These are phyloP conservation scores for Ammodytes marinus DNA, from an alignment of 2,113 vertebrate genomes.

Conservation along the genomic window DNA sequence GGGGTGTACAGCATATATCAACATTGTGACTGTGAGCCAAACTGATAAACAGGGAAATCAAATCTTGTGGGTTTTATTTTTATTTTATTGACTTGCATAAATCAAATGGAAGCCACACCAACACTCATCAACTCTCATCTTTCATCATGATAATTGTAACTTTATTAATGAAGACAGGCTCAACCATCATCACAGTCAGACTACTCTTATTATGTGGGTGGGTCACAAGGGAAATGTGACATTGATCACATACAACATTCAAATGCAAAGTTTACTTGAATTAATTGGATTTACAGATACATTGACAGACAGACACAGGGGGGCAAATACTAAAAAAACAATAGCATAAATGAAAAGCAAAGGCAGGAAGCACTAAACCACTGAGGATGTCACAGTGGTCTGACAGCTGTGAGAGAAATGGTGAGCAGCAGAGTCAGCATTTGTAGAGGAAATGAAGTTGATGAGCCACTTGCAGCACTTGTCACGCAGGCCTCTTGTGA, in stretches of 20 bases:
- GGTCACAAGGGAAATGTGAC: too few relatives aligned
- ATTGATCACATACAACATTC: background rate
- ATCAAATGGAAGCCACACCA: background rate
- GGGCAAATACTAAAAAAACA: background rate
- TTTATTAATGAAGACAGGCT: background rate
- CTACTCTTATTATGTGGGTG: too few relatives aligned
- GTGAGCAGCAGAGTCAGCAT: conserved; percentile 32
- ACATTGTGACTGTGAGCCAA: conserved; percentile 15
- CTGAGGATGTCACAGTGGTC: background rate
- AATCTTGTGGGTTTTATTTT: background rate
- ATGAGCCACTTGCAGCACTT: background rate
- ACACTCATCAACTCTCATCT: background rate
- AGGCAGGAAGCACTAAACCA: background rate
- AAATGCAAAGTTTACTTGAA: background rate
- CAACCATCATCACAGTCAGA: background rate
- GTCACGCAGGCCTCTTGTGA: conserved; percentile 8
- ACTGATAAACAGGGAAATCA: conserved; percentile 19
- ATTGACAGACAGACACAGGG: background rate
- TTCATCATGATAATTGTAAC: background rate
- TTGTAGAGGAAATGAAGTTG: conserved; percentile 10
- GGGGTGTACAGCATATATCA: background rate
- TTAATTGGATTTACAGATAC: background rate
- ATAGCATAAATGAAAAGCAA: background rate
- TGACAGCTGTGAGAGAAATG: background rate
- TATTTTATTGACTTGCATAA: background rate